Evolutionary conservation across 2,113 vertebrate species (phyloP).

Genomic region (Mus musculus): DNA sequence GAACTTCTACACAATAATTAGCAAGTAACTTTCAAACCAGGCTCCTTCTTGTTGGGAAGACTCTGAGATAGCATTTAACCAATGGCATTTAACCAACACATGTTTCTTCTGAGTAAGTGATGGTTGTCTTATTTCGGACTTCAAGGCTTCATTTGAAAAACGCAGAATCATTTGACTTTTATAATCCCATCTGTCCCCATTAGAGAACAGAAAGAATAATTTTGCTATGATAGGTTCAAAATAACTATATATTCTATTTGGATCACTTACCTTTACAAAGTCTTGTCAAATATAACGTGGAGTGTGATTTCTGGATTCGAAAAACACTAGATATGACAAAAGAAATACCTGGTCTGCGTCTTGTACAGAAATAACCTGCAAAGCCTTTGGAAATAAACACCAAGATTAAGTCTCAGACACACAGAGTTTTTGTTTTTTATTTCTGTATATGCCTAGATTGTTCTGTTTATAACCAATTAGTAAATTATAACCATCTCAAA

Average conservation of each 20-base stretch:
- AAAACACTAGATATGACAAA: slow-evolving; percentile 74
- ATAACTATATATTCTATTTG: slow-evolving; percentile 76
- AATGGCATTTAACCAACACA: neutral
- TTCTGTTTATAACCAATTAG: slow-evolving; percentile 64
- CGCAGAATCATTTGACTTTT: slow-evolving; percentile 60
- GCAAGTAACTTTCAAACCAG: slow-evolving; percentile 2
- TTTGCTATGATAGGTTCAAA: slow-evolving; percentile 66
- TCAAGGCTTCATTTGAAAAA: slow-evolving; percentile 64
- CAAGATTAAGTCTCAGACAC: slow-evolving; percentile 42
- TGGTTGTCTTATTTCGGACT: slow-evolving; percentile 42
- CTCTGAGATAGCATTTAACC: slow-evolving; percentile 34
- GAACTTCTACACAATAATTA: slow-evolving; percentile 1
- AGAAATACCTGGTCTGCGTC: slow-evolving; percentile 63
- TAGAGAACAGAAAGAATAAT: slow-evolving; percentile 58
- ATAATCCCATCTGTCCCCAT: slow-evolving; percentile 67
- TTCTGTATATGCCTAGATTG: slow-evolving; percentile 19
- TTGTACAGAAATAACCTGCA: slow-evolving; percentile 63
- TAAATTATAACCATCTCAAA: slow-evolving; percentile 53
- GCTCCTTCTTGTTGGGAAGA: slow-evolving; percentile 20
- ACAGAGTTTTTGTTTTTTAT: neutral
- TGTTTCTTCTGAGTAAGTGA: slow-evolving; percentile 56
- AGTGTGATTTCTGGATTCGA: slow-evolving; percentile 73
- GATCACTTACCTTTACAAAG: slow-evolving; percentile 77
- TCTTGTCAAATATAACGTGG: slow-evolving; percentile 75
- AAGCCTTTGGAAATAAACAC: slow-evolving; percentile 58